Base-by-base conservation (phyloP, 1,140 invertebrate species). In the Campoletis sonorensis region DNA sequence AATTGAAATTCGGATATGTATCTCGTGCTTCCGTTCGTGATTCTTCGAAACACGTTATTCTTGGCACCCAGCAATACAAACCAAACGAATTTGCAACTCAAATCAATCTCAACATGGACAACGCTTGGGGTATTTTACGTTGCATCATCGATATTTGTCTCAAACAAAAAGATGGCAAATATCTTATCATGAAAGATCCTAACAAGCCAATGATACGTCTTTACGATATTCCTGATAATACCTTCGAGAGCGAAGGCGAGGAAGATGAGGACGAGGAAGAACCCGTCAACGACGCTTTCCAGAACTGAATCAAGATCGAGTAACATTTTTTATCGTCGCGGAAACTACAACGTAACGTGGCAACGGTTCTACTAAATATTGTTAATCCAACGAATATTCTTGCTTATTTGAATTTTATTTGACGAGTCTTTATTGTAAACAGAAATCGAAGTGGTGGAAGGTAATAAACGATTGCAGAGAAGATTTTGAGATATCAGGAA, bases 81-180 rank as follows among this genome's bases (percentile, higher is more conserved):
- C 99, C 99, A 2, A 96, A 96, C 86, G 99, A 99, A 93, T 99
- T 99, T 92, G 98, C 98, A 10, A 97, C 97, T 4, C 99, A 99
- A 92, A 99, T 99, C 86, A 99, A 99, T 93, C 92, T 99, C 82
- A 99, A 98, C 88, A 98, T 99, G 98, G 99, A 99, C 89, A 99
- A 99, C 92, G 98, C 97, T 1, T 99, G 99, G 99, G 99, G 98
- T 82, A 97, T 99, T 76, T 92, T 99, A n/a, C 94, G 98, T 7
- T 99, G 98, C 89, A 98, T 99, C 84, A 97, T 99, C 88, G 98
- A 99, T 89, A 96, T 98, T 81, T 98, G 98, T 85, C 98, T 99
- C 97, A 98, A 98, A 90, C 97, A 99, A 87, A 97, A 98, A 86
- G 98, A 99, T 90, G 99, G 99, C 85, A 97, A 96, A 92, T 99